These are phyloP conservation scores for Aurelia sp. DNA, from an alignment of 30 jellyfish, hydroid and myxozoan genomes.

Conservation along the genomic window DNA sequence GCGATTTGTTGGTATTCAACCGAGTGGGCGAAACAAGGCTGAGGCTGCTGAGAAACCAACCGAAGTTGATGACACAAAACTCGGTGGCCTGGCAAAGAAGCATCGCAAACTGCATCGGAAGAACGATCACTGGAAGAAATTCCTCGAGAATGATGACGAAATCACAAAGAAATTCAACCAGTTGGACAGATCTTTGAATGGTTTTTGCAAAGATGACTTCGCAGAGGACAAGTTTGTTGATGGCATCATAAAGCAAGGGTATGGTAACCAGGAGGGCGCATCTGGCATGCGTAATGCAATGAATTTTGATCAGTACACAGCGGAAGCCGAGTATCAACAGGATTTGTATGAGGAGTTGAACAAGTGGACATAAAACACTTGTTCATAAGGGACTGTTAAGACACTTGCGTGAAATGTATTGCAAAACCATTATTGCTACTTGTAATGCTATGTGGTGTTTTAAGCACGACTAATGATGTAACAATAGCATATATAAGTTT, in stretches of 20 bases:
- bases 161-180: conserved; percentile 81
- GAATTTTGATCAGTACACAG: conserved; percentile 32
- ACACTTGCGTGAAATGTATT: too few relatives aligned
- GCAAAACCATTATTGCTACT: too few relatives aligned
- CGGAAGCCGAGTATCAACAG: conserved; percentile 73
- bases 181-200: conserved; percentile 80
- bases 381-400: neutral
- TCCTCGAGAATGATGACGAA: conserved; percentile 64
- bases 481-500: too few relatives aligned
- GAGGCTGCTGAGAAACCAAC: conserved; percentile 29
- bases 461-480: too few relatives aligned
- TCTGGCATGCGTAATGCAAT: conserved; percentile 65
- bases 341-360: conserved; percentile 73
- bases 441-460: too few relatives aligned
- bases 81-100: neutral
- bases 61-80: conserved; percentile 16
- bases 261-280: conserved; percentile 36
- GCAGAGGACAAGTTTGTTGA: conserved; percentile 71
- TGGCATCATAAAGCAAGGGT: conserved; percentile 50
- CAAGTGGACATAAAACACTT: conserved; percentile 49
- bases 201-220: conserved; percentile 77
- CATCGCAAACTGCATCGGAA: conserved; percentile 20
- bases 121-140: conserved; percentile 49
- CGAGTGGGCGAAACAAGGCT: conserved; percentile 64
- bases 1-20: conserved; percentile 80